A percentile compares a stretch with the other conserved stretches of the same genome.
Evolutionary conservation across 2,113 vertebrate species (phyloP).

Genomic region (Mesembrinibis cayennensis): DNA sequence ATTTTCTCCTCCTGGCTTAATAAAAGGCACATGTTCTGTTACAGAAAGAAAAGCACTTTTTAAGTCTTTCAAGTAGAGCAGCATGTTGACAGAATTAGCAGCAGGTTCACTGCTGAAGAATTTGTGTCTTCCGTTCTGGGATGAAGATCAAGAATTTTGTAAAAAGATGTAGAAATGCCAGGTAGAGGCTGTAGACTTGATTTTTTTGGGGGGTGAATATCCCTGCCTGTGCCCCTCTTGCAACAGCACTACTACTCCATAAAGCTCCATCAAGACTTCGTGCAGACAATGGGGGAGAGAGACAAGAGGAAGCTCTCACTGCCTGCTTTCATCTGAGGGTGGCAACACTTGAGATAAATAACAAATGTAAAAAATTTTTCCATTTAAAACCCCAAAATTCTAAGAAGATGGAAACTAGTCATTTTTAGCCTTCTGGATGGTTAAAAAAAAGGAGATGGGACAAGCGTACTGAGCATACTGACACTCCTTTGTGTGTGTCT

Average conservation of each 20-base stretch:
- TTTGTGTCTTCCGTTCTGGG: not conserved
- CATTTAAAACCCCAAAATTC: not conserved
- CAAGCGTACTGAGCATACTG: not conserved
- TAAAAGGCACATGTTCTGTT: not conserved
- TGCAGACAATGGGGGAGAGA: not conserved
- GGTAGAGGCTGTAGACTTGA: not conserved
- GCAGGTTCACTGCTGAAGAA: not conserved
- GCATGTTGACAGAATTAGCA: not conserved
- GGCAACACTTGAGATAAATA: not conserved
- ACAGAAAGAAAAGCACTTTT: not conserved
- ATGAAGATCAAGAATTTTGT: not conserved
- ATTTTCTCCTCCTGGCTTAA: not conserved
- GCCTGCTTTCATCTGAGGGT: not conserved
- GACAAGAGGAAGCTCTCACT: not conserved
- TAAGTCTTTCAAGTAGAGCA: not conserved
- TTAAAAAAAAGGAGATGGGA: not conserved
- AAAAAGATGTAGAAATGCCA: not conserved
- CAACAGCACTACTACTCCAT: not conserved
- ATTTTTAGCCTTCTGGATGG: not conserved
- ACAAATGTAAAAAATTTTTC: not conserved
- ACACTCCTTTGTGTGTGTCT: not conserved
- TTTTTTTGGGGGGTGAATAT: not conserved
- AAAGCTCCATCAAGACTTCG: not conserved
- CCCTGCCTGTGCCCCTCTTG: not conserved
- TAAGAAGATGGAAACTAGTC: not conserved